Conservation (phyloP, 2,797 vertebrate species). For the Falco peregrinus region DNA sequence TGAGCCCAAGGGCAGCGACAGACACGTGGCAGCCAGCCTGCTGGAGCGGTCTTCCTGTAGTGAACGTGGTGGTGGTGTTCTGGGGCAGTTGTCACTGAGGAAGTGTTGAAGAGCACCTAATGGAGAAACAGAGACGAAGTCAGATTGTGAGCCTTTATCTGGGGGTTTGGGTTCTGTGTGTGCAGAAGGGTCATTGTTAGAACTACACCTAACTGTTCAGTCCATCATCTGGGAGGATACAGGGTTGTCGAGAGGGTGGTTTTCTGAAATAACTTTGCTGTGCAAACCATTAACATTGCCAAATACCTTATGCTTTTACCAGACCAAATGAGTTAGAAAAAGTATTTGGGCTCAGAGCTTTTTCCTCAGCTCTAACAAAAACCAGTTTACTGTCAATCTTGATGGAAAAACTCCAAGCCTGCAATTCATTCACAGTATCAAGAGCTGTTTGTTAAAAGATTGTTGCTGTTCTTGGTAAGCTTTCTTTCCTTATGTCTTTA, state of each 20-base stretch:
- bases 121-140: neutral
- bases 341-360: neutral
- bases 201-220: neutral
- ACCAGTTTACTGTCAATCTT: neutral
- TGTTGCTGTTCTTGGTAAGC: neutral
- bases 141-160: neutral
- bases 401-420: neutral
- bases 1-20: accelerated
- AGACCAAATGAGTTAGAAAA: neutral
- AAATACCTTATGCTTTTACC: neutral
- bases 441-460: neutral
- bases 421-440: neutral
- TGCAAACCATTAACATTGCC: neutral
- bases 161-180: neutral
- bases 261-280: neutral
- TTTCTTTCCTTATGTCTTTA: neutral
- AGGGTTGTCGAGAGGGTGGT: neutral
- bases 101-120: neutral
- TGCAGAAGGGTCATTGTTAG: neutral
- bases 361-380: neutral
- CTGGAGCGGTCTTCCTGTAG: neutral
- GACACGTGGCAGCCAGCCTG: neutral
- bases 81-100: neutral
- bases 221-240: neutral
- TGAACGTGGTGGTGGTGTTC: accelerated